Conservation (phyloP, 2,888 invertebrate species). For the Hyposoter didymator region DNA sequence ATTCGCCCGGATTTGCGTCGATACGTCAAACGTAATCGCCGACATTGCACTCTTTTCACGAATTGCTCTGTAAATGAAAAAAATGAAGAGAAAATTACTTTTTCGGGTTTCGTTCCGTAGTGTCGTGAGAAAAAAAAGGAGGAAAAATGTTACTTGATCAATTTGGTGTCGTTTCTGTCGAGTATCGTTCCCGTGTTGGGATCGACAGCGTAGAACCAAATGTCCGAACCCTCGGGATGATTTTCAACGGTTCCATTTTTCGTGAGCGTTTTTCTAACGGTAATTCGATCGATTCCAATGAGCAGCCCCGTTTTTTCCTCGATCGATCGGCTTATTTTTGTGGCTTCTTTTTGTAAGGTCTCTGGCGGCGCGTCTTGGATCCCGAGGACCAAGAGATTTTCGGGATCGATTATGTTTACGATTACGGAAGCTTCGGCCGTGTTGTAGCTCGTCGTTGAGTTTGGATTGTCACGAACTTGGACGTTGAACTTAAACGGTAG, state of each 20-base stretch:
- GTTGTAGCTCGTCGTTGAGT: constrained; percentile 87
- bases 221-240: constrained; percentile 90
- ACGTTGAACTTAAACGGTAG: constrained; percentile 89
- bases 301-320: constrained; percentile 91
- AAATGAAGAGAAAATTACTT: not conserved
- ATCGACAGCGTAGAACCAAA: constrained; percentile 95
- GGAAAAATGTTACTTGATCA: constrained; percentile 87
- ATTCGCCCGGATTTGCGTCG: constrained; percentile 88
- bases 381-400: constrained; percentile 91
- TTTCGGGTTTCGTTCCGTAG: not conserved
- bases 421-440: constrained; percentile 88
- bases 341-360: constrained; percentile 86
- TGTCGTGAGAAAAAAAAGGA: constrained; percentile 64
- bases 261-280: constrained; percentile 90
- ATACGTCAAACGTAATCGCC: constrained; percentile 89
- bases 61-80: constrained; percentile 84
- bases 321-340: constrained; percentile 87
- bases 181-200: constrained; percentile 91
- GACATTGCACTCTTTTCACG: constrained; percentile 88
- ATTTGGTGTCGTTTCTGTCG: constrained; percentile 88
- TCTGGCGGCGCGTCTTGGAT: constrained; percentile 91
- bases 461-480: constrained; percentile 89
- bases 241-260: constrained; percentile 91
- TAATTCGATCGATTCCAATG: constrained; percentile 93
- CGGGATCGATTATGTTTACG: constrained; percentile 92